Base-by-base conservation (phyloP, 2,888 invertebrate genomes). In the Copidosoma aretas region DNA sequence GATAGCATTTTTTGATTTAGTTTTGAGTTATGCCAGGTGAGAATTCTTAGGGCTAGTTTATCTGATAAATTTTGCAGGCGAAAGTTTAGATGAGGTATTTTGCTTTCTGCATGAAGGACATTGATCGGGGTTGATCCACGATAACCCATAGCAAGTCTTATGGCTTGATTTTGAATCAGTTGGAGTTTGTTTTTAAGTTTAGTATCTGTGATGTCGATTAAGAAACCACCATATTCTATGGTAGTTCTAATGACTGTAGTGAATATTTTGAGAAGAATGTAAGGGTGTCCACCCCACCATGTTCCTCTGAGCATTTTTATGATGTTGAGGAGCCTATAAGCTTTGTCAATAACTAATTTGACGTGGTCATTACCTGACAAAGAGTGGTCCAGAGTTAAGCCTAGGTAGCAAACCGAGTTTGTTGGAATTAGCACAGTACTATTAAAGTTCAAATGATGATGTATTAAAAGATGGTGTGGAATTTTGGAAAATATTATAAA, bases 231-330 rank as follows among this genome's bases (percentile, higher is more conserved):
- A 25, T 65, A 65, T 17, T 60, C 60, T 17, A 59, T 14, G 10
- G 41, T 21, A 10, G 22, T 43, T 60, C 60, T 65, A 12, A 65
- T 54, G 1, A 65, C 32, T 4, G 19, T 59, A 43, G 5, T 65
- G 19, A 59, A 65, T 0, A 65, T 46, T 3, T 19, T 59, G 1
- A 59, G 15, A 1, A 65, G 43, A 3, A 59, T 19, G 41, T 65
- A 53, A 17, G 59, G 59, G 19, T 65, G 53, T 1, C 59, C 65
- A 22, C 59, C 64, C 57, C 53, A 65, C 59, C 64, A 65, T 19
- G 64, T 65, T 1, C 39, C 25, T 41, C 64, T 41, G 25, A 65
- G n/a, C 0, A 32, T 21, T 53, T 59, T 65, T 0, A 65, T 22
- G 15, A 65, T 25, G 17, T 65, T 58, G 12, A 59, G 15, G 5